Conservation (phyloP, 1,140 invertebrate genomes). For the Homarus americanus region DNA sequence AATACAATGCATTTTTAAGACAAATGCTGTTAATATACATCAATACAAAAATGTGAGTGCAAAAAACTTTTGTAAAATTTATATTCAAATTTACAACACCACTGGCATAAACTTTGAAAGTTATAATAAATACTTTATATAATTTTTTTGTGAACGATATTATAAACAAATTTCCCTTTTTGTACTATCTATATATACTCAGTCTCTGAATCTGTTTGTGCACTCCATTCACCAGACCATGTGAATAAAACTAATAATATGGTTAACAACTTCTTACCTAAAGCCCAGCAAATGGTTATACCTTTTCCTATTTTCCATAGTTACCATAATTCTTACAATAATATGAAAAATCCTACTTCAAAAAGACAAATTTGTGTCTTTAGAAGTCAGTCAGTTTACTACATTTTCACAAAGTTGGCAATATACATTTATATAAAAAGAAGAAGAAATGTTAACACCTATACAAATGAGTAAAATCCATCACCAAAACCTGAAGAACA, state of each 20-base stretch:
- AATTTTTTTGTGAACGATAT: not conserved
- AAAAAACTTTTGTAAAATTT: not conserved
- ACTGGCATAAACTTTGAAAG: not conserved
- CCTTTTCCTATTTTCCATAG: too few relatives aligned
- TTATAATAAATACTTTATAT: not conserved
- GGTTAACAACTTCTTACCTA: not conserved
- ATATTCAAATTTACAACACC: not conserved
- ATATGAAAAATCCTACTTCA: too few relatives aligned
- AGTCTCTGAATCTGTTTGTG: not conserved
- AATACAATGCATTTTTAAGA: not conserved
- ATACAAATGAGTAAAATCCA: too few relatives aligned
- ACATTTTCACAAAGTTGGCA: not conserved
- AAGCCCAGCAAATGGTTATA: not conserved
- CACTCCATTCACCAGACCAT: not conserved
- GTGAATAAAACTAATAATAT: not conserved
- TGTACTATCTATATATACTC: not conserved
- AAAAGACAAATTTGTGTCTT: too few relatives aligned
- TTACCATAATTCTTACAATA: not conserved
- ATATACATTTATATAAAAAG: not conserved
- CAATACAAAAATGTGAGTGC: not conserved
- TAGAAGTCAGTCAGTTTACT: too few relatives aligned
- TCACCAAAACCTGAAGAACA: too few relatives aligned
- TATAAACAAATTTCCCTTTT: not conserved
- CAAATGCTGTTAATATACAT: not conserved
- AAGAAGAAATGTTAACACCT: not conserved